Percentiles rank a stretch among this genome's conserved stretches.
Conservation (phyloP, 2,113 vertebrate species). For the Plotosus lineatus region DNA sequence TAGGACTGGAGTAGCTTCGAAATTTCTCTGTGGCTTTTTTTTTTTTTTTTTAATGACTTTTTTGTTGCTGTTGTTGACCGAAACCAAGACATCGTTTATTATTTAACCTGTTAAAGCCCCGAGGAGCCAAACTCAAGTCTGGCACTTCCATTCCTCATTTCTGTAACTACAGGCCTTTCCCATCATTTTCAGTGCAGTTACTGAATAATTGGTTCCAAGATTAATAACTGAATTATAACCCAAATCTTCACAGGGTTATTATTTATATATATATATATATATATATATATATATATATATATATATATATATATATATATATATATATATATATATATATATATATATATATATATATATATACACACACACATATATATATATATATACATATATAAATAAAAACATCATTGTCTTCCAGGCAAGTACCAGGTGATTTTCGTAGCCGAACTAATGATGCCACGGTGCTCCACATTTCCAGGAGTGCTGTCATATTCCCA, state of each 20-base stretch:
- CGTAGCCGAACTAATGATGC: slow-evolving; percentile 7
- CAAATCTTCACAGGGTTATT: not conserved
- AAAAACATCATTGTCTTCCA: not conserved
- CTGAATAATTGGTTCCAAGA: slow-evolving; percentile 13
- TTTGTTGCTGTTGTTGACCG: not conserved
- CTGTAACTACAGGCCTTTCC: not conserved
- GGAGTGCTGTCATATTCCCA: slow-evolving; percentile 20
- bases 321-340: too few species aligned
- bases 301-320: too few species aligned
- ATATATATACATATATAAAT: too few species aligned
- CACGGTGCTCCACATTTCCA: slow-evolving; percentile 11
- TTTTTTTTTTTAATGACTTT: not conserved
- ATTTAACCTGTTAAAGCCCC: slow-evolving; percentile 16
- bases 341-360: too few species aligned
- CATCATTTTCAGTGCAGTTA: not conserved
- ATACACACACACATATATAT: too few species aligned
- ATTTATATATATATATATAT: too few species aligned
- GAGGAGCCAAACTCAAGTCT: not conserved
- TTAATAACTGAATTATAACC: slow-evolving; percentile 15
- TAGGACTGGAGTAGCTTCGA: not conserved
- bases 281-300: too few species aligned
- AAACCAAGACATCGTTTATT: not conserved
- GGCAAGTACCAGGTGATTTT: slow-evolving; percentile 14
- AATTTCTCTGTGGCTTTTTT: not conserved
- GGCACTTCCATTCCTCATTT: not conserved